Base-by-base conservation (phyloP, 2,888 invertebrate genomes). In the Drosophila trichaetosa region DNA sequence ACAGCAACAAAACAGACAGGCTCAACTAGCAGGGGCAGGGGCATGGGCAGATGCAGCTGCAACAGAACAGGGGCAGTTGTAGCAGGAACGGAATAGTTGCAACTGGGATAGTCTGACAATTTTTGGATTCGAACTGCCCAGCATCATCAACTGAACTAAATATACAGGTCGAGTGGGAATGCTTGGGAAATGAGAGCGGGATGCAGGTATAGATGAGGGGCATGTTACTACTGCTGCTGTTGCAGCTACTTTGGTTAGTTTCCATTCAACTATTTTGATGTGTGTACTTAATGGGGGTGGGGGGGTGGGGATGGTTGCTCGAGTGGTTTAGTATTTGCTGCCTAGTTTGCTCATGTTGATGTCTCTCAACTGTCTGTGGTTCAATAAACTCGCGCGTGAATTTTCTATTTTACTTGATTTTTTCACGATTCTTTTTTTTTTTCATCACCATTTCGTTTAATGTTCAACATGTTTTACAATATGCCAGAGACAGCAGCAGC, bases 181-280 rank as follows among this genome's bases (percentile, higher is more conserved):
- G 31, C 42, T 16, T 29, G 31, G 24, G 21, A 36, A 33, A 10
- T 29, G 46, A 21, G 48, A 33, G 42, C 29, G 36, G 57, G 51
- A 11, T 34, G 31, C 21, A 38, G 38, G 46, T 54, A 31, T 18
- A n/a, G 34, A 16, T 46, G 24, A 24, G 42, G 49, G 24, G 46
- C 1, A 1, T 33, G 11, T 33, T 33, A 11, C 40, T n/a, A 1
- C 38, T 40, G 8, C 1, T 34, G 53, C 11, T 29, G 31, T 34
- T 42, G 46, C 67, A 73, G 85, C 87, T 78, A 87, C 89, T 89
- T 80, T 89, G 89, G 87, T 87, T 84, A 82, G 87, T 74, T 88
- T 85, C 81, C 89, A 90, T 87, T 87, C 82, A 90, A 88, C 90
- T 83, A 88, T 86, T 86, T 82, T 82, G 80, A 82, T 82, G 73